These are phyloP conservation scores for Entomobrya multifasciata DNA, from an alignment of 2,888 invertebrate genomes.

Conservation along the genomic window DNA sequence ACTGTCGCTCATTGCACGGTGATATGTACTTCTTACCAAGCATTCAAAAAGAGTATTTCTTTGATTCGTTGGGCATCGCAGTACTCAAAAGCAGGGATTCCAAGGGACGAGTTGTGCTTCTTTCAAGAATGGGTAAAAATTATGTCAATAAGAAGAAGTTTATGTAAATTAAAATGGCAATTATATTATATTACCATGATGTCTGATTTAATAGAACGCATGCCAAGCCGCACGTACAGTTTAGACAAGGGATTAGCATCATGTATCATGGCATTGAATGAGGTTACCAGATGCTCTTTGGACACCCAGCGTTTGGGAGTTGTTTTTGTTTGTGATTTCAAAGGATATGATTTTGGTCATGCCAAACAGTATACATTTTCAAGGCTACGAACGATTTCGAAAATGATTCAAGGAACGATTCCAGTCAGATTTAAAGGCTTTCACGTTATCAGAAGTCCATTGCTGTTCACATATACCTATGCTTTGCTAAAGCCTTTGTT, in stretches of 20 bases:
- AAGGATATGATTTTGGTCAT: too few species aligned
- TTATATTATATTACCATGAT: not conserved
- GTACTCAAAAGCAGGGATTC: not conserved
- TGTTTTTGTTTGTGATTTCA: not conserved
- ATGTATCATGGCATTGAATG: not conserved
- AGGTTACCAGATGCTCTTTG: not conserved
- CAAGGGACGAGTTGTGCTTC: not conserved
- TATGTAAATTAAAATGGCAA: not conserved
- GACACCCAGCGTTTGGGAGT: not conserved
- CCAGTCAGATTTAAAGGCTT: not conserved
- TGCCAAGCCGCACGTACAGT: not conserved
- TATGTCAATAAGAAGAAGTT: not conserved
- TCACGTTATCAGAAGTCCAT: not conserved
- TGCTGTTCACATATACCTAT: not conserved
- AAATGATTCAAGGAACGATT: not conserved
- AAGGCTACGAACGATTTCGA: not conserved
- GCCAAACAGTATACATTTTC: not conserved
- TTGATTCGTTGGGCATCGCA: not conserved
- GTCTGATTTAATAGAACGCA: not conserved
- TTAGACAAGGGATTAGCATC: not conserved
- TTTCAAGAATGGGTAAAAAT: not conserved
- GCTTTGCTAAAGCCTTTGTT: not conserved
- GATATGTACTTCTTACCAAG: constrained; percentile 6
- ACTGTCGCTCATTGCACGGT: not conserved
- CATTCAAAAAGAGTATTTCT: not conserved